phyloP scores from a whole-genome alignment of 1,140 invertebrate genomes.

The Halyomorpha halys region DNA sequence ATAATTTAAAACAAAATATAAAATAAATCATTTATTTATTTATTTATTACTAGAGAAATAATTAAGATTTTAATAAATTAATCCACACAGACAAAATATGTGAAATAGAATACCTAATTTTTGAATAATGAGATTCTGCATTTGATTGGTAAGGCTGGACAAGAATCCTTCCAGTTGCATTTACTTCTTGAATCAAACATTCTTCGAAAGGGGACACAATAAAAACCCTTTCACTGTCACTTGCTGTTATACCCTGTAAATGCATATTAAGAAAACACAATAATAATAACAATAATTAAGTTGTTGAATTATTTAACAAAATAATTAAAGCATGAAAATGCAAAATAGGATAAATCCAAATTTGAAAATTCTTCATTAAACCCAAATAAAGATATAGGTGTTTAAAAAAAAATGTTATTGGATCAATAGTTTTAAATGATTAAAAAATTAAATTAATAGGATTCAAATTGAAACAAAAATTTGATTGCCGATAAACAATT shows the following conservation, averaged over 20 bases:
- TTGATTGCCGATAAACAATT: no score
- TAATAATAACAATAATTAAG: no score
- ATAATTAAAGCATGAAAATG: no score
- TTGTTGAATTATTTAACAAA: no score
- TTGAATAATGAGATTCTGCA: slow-evolving; percentile 32
- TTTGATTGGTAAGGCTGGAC: slow-evolving; percentile 34
- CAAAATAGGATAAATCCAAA: no score
- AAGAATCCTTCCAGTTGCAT: slow-evolving; percentile 28
- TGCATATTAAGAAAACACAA: background rate
- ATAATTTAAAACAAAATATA: background rate
- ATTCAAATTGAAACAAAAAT: no score
- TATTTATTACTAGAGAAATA: background rate
- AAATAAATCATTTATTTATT: background rate
- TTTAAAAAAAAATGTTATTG: no score
- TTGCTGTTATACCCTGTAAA: slow-evolving; percentile 29
- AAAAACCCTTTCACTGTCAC: slow-evolving; percentile 31
- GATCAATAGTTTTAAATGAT: no score
- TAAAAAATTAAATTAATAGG: no score
- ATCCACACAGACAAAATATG: background rate
- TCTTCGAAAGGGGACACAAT: slow-evolving; percentile 20
- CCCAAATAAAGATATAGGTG: no score
- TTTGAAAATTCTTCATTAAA: no score
- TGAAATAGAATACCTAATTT: slow-evolving; percentile 28
- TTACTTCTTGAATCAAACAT: slow-evolving; percentile 28
- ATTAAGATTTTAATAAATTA: background rate